Evolutionary conservation across 2,888 invertebrate species (phyloP), one percentile per base, ranked within the genome.

Genomic region (Stegophylla sp.): DNA sequence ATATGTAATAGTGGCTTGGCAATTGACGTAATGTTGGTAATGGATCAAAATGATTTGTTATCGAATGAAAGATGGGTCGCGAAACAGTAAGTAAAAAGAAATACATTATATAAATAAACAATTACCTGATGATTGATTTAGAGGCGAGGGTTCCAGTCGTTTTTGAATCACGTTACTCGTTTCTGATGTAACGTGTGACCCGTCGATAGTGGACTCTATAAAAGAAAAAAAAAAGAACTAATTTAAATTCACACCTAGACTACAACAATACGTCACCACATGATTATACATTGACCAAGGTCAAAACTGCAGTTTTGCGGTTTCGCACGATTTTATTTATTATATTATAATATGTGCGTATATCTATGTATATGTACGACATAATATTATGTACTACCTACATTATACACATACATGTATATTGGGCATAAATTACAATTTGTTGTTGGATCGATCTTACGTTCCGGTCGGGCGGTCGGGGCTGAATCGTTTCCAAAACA

Each of bases 181-280:
- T 79, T 79, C 34, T 71, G 79, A 26, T 79, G 71, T 51, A 79
- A 71, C 61, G 69, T 48, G 51, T 63, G 79, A 79, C 79, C 34
- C 71, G 79, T 69, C 51, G 79, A 71, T 51, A 79, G 28, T 51
- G 79, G 79, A 41, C 69, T 71, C 79, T 79, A 63, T 1, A 43
- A 4, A 34, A 23, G 17, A 59, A n/a, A 59, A 43, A 12, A 45
- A 53, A 34, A 56, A 0, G 12, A 23, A 56, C 23, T 20, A 1
- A 34, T 34, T 48, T 48, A 48, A 15, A 15, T n/a, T 20, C 7
- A 1, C n/a, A 56, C 12, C 3, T 23, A 10, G 12, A 13, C 12
- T 56, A 23, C 10, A 23, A 3, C 56, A 2, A 20, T 17, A 56
- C 23, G 7, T 34, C 34, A 23, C 20, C 12, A 20, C 20, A 20